These are phyloP conservation scores for Eupsilia transversa DNA, from an alignment of 2,888 invertebrate species.

Conservation along the genomic window DNA sequence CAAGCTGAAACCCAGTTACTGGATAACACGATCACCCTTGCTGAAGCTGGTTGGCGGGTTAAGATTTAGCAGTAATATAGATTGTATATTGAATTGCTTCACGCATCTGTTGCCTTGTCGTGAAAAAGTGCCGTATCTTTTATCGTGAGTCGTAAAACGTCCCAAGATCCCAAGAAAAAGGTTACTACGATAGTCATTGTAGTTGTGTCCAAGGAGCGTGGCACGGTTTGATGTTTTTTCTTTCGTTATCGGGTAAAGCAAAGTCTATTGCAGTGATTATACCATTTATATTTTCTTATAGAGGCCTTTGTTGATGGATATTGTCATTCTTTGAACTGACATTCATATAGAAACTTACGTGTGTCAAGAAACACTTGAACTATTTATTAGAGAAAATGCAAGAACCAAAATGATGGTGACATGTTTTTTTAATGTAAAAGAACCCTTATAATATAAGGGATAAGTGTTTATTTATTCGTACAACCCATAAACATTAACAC, in stretches of 20 bases:
- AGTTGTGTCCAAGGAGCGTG: slow-evolving; percentile 31
- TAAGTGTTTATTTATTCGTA: slow-evolving; percentile 27
- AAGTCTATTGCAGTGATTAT: neutral
- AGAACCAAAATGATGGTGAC: neutral
- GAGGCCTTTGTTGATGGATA: neutral
- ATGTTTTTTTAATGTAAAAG: neutral
- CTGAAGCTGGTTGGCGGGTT: neutral
- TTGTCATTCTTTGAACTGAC: neutral
- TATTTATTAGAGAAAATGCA: neutral
- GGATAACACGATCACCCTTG: neutral
- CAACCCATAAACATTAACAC: slow-evolving; percentile 43
- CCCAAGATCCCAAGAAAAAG: slow-evolving; percentile 43
- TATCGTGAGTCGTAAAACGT: slow-evolving; percentile 62
- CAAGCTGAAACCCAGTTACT: neutral
- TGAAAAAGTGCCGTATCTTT: slow-evolving; percentile 62
- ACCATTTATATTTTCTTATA: neutral
- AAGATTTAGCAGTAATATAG: slow-evolving; percentile 35
- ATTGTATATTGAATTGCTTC: slow-evolving; percentile 53
- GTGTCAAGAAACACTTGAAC: neutral
- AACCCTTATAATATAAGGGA: neutral
- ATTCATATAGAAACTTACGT: neutral
- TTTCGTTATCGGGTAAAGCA: neutral
- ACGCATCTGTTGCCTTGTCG: slow-evolving; percentile 62
- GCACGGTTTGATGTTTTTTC: slow-evolving; percentile 18
- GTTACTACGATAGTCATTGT: slow-evolving; percentile 54